Conservation (phyloP, 1,140 invertebrate genomes). For the Wasmannia auropunctata region DNA sequence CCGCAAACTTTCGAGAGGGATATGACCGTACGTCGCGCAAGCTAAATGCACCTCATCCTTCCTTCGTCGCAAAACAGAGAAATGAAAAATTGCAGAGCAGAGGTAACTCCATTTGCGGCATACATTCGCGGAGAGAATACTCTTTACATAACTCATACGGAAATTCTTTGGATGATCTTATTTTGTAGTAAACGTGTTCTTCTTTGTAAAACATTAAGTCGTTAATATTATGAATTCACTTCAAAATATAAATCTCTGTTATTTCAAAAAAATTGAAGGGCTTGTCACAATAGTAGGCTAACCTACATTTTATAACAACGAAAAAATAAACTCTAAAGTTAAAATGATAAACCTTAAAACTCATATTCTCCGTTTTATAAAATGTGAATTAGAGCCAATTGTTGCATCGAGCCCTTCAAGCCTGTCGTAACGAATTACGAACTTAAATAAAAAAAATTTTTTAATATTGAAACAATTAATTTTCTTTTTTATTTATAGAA, state of each 20-base stretch:
- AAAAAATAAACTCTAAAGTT: too few species aligned
- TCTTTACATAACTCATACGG: constrained; percentile 9
- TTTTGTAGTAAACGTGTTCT: background rate
- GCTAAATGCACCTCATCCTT: background rate
- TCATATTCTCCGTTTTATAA: too few species aligned
- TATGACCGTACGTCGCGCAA: constrained; percentile 10
- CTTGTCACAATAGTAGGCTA: too few species aligned
- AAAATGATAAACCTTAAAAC: too few species aligned
- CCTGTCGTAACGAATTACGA: too few species aligned
- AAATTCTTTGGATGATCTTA: background rate
- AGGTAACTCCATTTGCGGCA: constrained; percentile 13
- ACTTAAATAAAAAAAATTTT: too few species aligned
- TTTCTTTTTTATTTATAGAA: too few species aligned
- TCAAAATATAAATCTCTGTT: background rate
- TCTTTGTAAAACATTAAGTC: background rate
- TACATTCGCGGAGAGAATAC: background rate
- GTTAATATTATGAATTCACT: background rate
- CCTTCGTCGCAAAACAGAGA: background rate
- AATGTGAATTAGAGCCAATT: too few species aligned
- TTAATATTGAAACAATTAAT: too few species aligned
- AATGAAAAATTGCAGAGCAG: constrained; percentile 26
- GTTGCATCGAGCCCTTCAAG: too few species aligned
- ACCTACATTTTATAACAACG: too few species aligned
- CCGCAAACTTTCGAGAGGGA: constrained; percentile 39
- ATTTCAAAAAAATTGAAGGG: background rate